phyloP scores from a whole-genome alignment of 2,113 vertebrate genomes.

The Neotoma lepida region DNA sequence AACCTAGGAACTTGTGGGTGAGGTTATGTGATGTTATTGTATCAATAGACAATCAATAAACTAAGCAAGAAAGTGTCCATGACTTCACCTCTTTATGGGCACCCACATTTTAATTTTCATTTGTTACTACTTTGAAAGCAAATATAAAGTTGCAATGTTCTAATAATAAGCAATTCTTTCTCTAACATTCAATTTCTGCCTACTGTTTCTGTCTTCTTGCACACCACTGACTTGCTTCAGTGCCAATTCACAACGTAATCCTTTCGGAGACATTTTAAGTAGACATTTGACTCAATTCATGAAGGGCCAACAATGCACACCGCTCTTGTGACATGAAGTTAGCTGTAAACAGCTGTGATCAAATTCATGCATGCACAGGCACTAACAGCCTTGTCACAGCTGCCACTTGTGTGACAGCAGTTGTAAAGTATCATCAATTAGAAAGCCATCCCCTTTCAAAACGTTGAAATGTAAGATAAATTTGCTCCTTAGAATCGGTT shows the following conservation, averaged over 20 bases:
- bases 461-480: background rate
- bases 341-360: background rate
- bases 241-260: background rate
- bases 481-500: background rate
- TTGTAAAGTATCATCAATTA: background rate
- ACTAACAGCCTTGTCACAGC: background rate
- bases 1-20: background rate
- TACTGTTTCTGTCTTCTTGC: background rate
- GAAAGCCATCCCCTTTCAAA: background rate
- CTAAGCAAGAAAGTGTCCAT: background rate
- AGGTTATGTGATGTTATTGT: background rate
- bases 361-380: background rate
- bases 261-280: conserved; percentile 4
- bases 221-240: background rate
- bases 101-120: background rate
- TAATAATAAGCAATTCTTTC: background rate
- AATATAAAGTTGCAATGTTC: background rate
- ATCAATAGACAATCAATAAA: background rate
- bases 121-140: background rate
- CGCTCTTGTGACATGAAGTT: background rate
- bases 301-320: background rate
- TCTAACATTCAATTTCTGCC: background rate
- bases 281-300: background rate
- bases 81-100: background rate
- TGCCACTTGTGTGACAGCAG: background rate